These are phyloP conservation scores for Drosophila ogumai DNA, from an alignment of 1,140 invertebrate species.

Conservation along the genomic window DNA sequence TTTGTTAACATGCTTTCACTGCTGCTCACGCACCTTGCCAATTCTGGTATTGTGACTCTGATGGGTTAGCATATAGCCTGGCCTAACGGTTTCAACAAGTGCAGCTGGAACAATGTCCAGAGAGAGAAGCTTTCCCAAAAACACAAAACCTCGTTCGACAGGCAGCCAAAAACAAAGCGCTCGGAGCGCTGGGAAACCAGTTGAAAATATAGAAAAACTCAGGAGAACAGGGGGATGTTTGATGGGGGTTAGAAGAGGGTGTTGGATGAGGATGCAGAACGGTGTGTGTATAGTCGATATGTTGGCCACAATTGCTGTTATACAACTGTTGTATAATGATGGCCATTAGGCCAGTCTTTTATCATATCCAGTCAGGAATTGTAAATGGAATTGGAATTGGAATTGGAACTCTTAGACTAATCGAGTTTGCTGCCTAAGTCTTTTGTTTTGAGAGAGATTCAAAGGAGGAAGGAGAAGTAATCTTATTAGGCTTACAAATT, in stretches of 20 bases:
- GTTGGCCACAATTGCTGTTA: slow-evolving; percentile 53
- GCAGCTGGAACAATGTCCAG: slow-evolving; percentile 46
- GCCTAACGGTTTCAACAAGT: slow-evolving; percentile 43
- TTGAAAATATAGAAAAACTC: slow-evolving; percentile 22
- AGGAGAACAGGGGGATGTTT: slow-evolving; percentile 10
- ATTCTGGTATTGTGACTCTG: slow-evolving; percentile 18
- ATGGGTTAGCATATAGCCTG: slow-evolving; percentile 12
- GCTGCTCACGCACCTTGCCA: slow-evolving; percentile 23
- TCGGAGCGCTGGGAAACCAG: slow-evolving; percentile 36
- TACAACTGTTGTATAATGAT: slow-evolving; percentile 73
- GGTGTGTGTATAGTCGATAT: slow-evolving; percentile 17
- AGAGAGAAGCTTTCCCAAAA: slow-evolving; percentile 42
- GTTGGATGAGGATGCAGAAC: slow-evolving; percentile 38
- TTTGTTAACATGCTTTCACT: slow-evolving; percentile 67
- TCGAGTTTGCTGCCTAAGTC: slow-evolving; percentile 34
- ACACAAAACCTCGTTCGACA: slow-evolving; percentile 32
- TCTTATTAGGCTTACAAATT: background rate
- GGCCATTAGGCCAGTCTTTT: slow-evolving; percentile 42
- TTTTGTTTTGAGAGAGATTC: slow-evolving; percentile 28
- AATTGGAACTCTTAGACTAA: slow-evolving; percentile 15
- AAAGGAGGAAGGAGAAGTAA: background rate
- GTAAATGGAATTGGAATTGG: slow-evolving; percentile 11
- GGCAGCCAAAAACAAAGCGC: slow-evolving; percentile 24
- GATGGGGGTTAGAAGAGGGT: background rate
- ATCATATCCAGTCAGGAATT: slow-evolving; percentile 16